phyloP scores from a whole-genome alignment of 2,113 vertebrate species.

The Melanostigma gelatinosum region DNA sequence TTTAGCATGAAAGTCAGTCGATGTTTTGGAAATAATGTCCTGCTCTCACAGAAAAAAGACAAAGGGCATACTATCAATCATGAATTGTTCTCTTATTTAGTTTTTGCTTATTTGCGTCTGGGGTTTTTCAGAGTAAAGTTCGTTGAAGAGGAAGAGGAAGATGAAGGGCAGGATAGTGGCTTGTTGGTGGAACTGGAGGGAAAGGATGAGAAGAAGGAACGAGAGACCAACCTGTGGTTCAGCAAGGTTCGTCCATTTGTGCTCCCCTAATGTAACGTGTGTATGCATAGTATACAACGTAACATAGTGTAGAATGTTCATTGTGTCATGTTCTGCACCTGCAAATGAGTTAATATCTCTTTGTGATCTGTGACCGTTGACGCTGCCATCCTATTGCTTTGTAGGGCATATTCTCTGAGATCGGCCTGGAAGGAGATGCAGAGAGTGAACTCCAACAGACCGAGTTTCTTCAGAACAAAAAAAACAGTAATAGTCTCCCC shows the following conservation, averaged over 20 bases:
- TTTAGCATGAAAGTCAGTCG: not conserved
- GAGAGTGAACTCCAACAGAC: slow-evolving; percentile 91
- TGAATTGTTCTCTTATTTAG: not conserved
- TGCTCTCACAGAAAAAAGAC: not conserved
- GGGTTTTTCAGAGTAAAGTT: slow-evolving; percentile 76
- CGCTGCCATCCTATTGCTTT: not conserved
- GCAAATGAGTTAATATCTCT: not conserved
- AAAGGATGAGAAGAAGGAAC: slow-evolving; percentile 85
- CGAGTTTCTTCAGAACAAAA: slow-evolving; percentile 79
- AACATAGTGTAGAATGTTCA: too few relatives aligned
- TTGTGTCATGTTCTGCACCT: not conserved
- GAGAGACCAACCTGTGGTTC: slow-evolving; percentile 91
- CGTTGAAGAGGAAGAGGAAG: slow-evolving; percentile 64
- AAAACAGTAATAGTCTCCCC: slow-evolving; percentile 45
- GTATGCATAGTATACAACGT: not conserved
- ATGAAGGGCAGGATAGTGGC: slow-evolving; percentile 79
- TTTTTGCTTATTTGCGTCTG: not conserved
- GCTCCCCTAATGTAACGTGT: not conserved
- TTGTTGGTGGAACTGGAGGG: slow-evolving; percentile 90
- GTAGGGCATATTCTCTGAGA: slow-evolving; percentile 90
- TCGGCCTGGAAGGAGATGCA: slow-evolving; percentile 86
- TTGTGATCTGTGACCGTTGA: not conserved
- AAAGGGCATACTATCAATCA: not conserved
- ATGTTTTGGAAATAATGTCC: not conserved
- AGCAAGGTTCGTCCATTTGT: slow-evolving; percentile 85